phyloP scores from a whole-genome alignment of 2,113 vertebrate species.

The Gymnobelideus leadbeateri region DNA sequence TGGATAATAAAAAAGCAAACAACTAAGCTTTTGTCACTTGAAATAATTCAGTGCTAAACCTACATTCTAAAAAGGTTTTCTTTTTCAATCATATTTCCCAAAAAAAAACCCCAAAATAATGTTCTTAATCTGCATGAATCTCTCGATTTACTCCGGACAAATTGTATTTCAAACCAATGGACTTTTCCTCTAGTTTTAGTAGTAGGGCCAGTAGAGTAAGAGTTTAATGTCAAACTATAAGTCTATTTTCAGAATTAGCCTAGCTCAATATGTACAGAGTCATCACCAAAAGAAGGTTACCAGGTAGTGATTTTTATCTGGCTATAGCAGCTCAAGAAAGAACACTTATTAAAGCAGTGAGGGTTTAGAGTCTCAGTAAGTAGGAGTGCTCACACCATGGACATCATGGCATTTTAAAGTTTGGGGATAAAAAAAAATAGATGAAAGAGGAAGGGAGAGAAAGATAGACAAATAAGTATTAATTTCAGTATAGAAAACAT shows the following conservation, averaged over 20 bases:
- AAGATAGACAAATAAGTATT: not conserved
- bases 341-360: not conserved
- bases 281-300: not conserved
- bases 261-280: not conserved
- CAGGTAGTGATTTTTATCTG: not conserved
- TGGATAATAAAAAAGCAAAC: not conserved
- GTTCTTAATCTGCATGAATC: conserved; percentile 8
- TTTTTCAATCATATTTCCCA: not conserved
- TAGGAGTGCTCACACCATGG: not conserved
- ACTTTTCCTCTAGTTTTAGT: conserved; percentile 47
- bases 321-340: not conserved
- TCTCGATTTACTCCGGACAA: conserved; percentile 17
- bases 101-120: conserved; percentile 33
- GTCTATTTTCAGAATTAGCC: not conserved
- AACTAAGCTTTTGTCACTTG: not conserved
- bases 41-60: not conserved
- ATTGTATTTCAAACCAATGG: not conserved
- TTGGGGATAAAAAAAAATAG: not conserved
- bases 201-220: not conserved
- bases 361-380: not conserved
- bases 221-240: not conserved
- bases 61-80: not conserved
- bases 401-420: not conserved
- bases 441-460: not conserved
- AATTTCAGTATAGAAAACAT: not conserved